Evolutionary conservation across 2,113 vertebrate genomes (phyloP).

Genomic region (Pterocles burchelli): DNA sequence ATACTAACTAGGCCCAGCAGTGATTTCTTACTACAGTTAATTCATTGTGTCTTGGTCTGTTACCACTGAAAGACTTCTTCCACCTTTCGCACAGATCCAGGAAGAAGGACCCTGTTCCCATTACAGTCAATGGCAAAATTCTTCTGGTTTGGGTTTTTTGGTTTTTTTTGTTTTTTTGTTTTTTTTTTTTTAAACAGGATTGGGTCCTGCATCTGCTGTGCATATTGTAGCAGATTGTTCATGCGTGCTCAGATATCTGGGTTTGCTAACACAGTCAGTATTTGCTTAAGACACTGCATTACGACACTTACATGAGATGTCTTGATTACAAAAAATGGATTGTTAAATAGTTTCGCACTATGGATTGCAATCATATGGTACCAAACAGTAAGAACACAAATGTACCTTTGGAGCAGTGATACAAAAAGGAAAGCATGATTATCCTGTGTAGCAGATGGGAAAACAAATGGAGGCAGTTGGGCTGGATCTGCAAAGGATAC

Average conservation of each 20-base stretch:
- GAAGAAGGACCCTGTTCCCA: background rate
- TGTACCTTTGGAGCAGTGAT: background rate
- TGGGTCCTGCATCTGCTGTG: background rate
- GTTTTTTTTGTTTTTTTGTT: no score
- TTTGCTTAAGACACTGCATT: background rate
- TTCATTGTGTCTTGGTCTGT: background rate
- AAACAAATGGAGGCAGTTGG: background rate
- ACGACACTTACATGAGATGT: background rate
- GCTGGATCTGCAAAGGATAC: background rate
- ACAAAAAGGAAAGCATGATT: background rate
- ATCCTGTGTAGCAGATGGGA: background rate
- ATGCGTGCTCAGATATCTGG: background rate
- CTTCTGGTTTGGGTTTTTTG: background rate
- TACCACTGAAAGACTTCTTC: background rate
- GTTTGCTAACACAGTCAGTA: background rate
- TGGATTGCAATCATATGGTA: background rate
- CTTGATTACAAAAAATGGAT: background rate
- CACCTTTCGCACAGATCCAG: background rate
- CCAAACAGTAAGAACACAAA: background rate
- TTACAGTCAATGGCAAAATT: background rate
- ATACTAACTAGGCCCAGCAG: background rate
- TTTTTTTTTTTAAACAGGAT: background rate
- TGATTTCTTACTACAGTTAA: background rate
- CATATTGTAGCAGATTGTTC: background rate
- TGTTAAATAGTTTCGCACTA: background rate